Conservation (phyloP, 2,888 invertebrate species). For the Rugalucina vietnamica region DNA sequence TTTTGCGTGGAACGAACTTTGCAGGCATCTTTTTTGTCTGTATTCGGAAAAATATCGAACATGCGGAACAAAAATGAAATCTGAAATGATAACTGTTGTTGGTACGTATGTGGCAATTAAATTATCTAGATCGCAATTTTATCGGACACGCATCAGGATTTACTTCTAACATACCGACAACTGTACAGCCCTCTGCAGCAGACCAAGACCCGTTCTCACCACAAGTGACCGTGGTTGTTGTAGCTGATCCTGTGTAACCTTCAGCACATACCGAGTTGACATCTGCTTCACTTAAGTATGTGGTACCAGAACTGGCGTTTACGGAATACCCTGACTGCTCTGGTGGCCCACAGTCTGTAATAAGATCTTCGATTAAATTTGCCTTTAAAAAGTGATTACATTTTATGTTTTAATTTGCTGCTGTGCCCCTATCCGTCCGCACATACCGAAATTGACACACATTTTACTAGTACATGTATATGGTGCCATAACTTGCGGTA, state of each 20-base stretch:
- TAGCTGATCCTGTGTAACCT: not conserved
- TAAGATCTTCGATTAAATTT: too few relatives aligned
- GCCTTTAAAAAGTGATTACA: too few relatives aligned
- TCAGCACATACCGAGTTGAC: not conserved
- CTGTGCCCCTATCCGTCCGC: too few relatives aligned
- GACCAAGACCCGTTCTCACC: not conserved
- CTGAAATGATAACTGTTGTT: too few relatives aligned
- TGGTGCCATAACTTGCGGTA: too few relatives aligned
- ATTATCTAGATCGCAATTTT: not conserved
- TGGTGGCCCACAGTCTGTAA: not conserved
- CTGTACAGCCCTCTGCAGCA: not conserved
- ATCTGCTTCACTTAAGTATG: not conserved
- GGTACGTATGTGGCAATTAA: too few relatives aligned
- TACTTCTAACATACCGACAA: not conserved
- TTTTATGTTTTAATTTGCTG: too few relatives aligned
- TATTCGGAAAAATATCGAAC: too few relatives aligned
- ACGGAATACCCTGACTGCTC: not conserved
- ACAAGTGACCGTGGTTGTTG: not conserved
- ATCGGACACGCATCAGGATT: not conserved
- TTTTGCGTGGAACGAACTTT: not conserved
- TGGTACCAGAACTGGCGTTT: not conserved
- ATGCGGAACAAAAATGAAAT: too few relatives aligned
- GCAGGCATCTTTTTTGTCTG: not conserved
- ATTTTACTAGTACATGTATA: too few relatives aligned
- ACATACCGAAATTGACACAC: too few relatives aligned